Conservation (phyloP, 2,113 vertebrate genomes). For the Gymnarchus niloticus region DNA sequence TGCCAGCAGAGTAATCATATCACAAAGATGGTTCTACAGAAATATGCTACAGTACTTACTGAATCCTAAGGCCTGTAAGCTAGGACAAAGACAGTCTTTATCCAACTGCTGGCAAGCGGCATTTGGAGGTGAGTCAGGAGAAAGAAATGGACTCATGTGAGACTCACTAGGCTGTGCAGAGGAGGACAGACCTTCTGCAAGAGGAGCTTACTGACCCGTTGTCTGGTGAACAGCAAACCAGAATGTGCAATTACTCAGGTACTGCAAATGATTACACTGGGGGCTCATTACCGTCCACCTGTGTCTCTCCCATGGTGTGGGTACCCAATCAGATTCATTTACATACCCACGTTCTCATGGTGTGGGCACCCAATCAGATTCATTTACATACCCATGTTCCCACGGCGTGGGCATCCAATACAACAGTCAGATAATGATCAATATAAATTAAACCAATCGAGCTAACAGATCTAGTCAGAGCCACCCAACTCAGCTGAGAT, state of each 20-base stretch:
- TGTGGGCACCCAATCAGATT: neutral
- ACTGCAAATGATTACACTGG: neutral
- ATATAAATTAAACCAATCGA: neutral
- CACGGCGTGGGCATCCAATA: neutral
- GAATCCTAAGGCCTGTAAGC: too few species aligned
- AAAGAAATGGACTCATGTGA: neutral
- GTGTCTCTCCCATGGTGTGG: neutral
- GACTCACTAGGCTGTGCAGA: neutral
- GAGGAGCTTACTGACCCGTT: neutral
- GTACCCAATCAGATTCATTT: neutral
- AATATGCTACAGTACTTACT: too few species aligned
- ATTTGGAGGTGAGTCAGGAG: neutral
- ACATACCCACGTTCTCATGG: neutral
- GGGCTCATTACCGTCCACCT: neutral
- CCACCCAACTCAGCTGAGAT: neutral
- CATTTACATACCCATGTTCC: neutral
- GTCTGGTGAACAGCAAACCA: neutral
- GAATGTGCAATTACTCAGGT: neutral
- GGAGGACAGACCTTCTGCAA: neutral
- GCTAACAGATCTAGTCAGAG: neutral
- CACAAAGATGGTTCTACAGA: too few species aligned
- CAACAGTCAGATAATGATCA: neutral
- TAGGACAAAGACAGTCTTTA: neutral
- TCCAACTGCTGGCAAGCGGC: neutral
- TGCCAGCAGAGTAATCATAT: too few species aligned